A percentile compares a stretch with the other conserved stretches of the same genome.
These are phyloP conservation scores for Anthrax anthrax DNA, from an alignment of 2,888 invertebrate genomes.

Conservation along the genomic window DNA sequence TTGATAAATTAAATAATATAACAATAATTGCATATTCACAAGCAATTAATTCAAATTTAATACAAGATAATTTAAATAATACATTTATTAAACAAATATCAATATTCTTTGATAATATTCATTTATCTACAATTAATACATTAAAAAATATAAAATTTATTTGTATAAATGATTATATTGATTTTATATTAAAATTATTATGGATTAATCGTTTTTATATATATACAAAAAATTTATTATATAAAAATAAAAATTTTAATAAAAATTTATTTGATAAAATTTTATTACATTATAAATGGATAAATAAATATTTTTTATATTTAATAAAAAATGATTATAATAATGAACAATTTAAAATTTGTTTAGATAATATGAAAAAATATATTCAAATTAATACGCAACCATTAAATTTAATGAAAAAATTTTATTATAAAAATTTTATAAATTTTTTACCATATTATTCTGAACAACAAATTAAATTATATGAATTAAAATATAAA, in stretches of 20 bases:
- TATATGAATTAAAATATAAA: slow-evolving; percentile 16
- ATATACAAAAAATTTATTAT: slow-evolving; percentile 20
- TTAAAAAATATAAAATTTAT: too few relatives aligned
- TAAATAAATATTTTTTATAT: slow-evolving; percentile 45
- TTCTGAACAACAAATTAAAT: slow-evolving; percentile 10
- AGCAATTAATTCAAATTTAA: slow-evolving; percentile 17
- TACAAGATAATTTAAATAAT: slow-evolving; percentile 26
- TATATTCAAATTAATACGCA: slow-evolving; percentile 15
- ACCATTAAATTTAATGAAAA: slow-evolving; percentile 12
- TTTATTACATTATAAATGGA: slow-evolving; percentile 59
- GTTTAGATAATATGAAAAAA: slow-evolving; percentile 15
- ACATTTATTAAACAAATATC: slow-evolving; percentile 20
- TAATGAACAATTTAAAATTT: slow-evolving; percentile 13
- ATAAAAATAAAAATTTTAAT: slow-evolving; percentile 28
- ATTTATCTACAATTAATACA: slow-evolving; percentile 14
- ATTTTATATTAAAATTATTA: slow-evolving; percentile 19
- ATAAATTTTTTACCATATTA: slow-evolving; percentile 13
- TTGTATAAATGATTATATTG: slow-evolving; percentile 17
- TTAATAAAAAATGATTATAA: slow-evolving; percentile 12
- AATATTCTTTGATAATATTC: slow-evolving; percentile 18
- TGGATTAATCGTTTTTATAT: slow-evolving; percentile 28
- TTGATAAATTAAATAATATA: slow-evolving; percentile 18
- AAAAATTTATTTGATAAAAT: slow-evolving; percentile 45
- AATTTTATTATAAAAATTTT: slow-evolving; percentile 11
- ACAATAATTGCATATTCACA: slow-evolving; percentile 28